Evolutionary conservation across 2,888 invertebrate genomes (phyloP).

Genomic region (Branchinecta sandiegonensis): DNA sequence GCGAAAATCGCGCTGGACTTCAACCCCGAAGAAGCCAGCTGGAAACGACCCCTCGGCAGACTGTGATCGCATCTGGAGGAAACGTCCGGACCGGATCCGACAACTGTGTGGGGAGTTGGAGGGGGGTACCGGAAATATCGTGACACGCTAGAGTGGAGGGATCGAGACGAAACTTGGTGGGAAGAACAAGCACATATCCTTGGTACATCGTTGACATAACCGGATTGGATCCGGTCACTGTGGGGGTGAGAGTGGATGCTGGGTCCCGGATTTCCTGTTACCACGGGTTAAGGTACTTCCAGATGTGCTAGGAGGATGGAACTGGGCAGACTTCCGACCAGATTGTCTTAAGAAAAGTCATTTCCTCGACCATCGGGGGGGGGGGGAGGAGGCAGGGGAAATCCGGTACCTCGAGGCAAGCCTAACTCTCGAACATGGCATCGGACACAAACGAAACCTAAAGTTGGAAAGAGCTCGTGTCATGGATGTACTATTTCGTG

Average conservation of each 20-base stretch:
- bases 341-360: not conserved
- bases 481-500: too few relatives aligned
- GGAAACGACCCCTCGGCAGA: too few relatives aligned
- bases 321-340: not conserved
- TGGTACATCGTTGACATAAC: not conserved
- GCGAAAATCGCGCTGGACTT: too few relatives aligned
- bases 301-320: not conserved
- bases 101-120: too few relatives aligned
- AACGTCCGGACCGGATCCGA: too few relatives aligned
- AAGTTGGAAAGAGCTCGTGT: too few relatives aligned
- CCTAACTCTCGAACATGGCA: too few relatives aligned
- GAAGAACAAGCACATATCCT: slow-evolving; percentile 7
- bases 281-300: not conserved
- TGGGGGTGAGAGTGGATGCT: not conserved
- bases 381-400: not conserved
- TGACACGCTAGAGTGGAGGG: not conserved
- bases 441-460: too few relatives aligned
- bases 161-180: not conserved
- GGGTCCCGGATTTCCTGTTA: not conserved
- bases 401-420: too few relatives aligned
- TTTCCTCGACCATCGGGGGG: slow-evolving; percentile 2
- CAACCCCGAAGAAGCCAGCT: too few relatives aligned
- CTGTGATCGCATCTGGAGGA: too few relatives aligned
- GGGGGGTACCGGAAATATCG: too few relatives aligned
- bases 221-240: not conserved